A percentile compares a stretch with the other conserved stretches of the same genome.
phyloP scores from a whole-genome alignment of 2,797 vertebrate species.

The Vireo griseus region DNA sequence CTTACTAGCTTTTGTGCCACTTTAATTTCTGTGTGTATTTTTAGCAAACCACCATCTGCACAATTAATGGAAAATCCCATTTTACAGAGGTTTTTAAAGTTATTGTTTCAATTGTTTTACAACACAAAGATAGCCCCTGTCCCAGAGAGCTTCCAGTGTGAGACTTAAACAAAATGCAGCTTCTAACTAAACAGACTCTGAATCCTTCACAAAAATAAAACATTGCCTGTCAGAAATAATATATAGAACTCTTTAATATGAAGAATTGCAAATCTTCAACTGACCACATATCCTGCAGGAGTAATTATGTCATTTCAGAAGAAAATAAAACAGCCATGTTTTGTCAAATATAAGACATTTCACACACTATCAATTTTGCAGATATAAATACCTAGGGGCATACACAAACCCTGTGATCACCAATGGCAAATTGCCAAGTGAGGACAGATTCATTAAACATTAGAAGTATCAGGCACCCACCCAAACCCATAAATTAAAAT shows the following conservation, averaged over 20 bases:
- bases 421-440: conserved; percentile 46
- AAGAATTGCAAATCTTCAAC: conserved; percentile 46
- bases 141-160: background rate
- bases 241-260: conserved; percentile 22
- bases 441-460: conserved; percentile 53
- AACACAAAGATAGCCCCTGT: conserved; percentile 25
- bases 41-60: background rate
- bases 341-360: conserved; percentile 59
- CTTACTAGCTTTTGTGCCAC: background rate
- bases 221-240: conserved; percentile 45
- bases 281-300: conserved; percentile 55
- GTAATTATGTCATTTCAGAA: conserved; percentile 54
- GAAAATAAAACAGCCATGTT: conserved; percentile 54
- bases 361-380: conserved; percentile 54
- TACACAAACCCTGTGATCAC: conserved; percentile 35
- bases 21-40: conserved; percentile 12
- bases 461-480: conserved; percentile 36
- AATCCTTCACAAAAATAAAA: conserved; percentile 36
- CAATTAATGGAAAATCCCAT: conserved; percentile 19
- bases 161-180: conserved; percentile 31
- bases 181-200: conserved; percentile 21
- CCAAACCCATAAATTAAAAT: conserved; percentile 52
- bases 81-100: conserved; percentile 15
- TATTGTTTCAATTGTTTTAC: conserved; percentile 3
- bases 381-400: conserved; percentile 52